These are phyloP conservation scores for Monochamus alternatus DNA, from an alignment of 2,888 invertebrate species.

Conservation along the genomic window DNA sequence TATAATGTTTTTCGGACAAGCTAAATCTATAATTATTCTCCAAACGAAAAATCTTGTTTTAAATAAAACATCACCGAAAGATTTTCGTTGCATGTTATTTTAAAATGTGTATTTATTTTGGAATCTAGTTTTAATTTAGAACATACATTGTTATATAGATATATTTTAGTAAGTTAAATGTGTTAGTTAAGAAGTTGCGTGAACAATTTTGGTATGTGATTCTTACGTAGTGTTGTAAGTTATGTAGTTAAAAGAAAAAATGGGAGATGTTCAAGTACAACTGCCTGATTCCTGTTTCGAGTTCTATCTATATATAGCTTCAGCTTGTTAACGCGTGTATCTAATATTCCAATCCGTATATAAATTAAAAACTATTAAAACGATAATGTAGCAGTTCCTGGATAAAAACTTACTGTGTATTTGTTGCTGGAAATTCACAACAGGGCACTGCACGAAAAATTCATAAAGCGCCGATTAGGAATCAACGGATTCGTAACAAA, in stretches of 20 bases:
- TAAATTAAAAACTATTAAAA: slow-evolving; percentile 41
- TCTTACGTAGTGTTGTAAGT: slow-evolving; percentile 27
- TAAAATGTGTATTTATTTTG: slow-evolving; percentile 9
- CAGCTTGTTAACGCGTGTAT: slow-evolving; percentile 54
- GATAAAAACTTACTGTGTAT: slow-evolving; percentile 52
- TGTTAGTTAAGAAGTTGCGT: background rate
- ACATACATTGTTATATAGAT: background rate
- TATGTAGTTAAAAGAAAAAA: slow-evolving; percentile 34
- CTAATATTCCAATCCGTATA: slow-evolving; percentile 31
- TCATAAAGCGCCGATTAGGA: slow-evolving; percentile 24
- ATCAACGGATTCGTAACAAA: background rate
- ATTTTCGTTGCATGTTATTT: background rate
- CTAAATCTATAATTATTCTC: no score
- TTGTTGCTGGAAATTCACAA: slow-evolving; percentile 42
- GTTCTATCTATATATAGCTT: slow-evolving; percentile 61
- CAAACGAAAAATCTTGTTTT: no score
- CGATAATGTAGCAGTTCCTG: slow-evolving; percentile 47
- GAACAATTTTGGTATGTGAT: background rate
- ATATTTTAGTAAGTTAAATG: background rate
- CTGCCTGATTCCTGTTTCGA: slow-evolving; percentile 54
- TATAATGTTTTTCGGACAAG: no score
- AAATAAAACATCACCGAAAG: background rate
- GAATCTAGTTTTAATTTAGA: slow-evolving; percentile 8
- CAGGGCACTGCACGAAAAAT: slow-evolving; percentile 20
- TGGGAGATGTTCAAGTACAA: slow-evolving; percentile 52